Evolutionary conservation across 2,113 vertebrate species (phyloP).

Genomic region (Menidia beryllina): DNA sequence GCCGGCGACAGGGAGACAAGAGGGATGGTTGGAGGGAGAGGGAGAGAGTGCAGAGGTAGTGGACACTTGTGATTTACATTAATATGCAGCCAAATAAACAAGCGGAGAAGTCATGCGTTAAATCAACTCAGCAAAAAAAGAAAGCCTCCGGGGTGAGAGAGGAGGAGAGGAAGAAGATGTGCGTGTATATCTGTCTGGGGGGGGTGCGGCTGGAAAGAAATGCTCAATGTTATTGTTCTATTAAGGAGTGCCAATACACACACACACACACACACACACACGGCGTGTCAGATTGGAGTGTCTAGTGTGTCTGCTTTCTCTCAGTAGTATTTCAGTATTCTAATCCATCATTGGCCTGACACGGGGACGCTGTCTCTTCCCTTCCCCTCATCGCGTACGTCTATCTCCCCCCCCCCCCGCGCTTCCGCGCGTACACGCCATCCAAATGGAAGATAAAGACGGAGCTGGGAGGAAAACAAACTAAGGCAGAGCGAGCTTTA

Average conservation of each 20-base stretch:
- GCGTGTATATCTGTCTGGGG: conserved; percentile 18
- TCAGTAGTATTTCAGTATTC: conserved; percentile 72
- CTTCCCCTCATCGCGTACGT: neutral
- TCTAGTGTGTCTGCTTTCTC: conserved; percentile 62
- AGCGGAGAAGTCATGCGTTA: conserved; percentile 76
- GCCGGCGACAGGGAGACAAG: conserved; percentile 42
- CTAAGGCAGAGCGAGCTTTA: conserved; percentile 63
- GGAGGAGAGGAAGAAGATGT: conserved; percentile 20
- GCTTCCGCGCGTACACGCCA: conserved; percentile 47
- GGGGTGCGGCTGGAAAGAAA: conserved; percentile 26
- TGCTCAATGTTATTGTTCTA: conserved; percentile 64
- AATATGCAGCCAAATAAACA: conserved; percentile 75
- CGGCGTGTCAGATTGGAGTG: conserved; percentile 54
- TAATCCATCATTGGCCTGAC: conserved; percentile 78
- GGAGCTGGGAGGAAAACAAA: conserved; percentile 64
- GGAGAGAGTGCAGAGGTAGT: conserved; percentile 19
- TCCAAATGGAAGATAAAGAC: conserved; percentile 68
- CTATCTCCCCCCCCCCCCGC: conserved; percentile 17
- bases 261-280: conserved; percentile 4
- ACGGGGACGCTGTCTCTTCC: conserved; percentile 62
- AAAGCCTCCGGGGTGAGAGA: conserved; percentile 30
- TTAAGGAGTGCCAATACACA: conserved; percentile 55
- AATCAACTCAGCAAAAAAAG: conserved; percentile 62
- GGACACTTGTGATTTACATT: conserved; percentile 75
- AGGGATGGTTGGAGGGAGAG: conserved; percentile 31